A percentile compares a stretch with the other conserved stretches of the same genome.
Conservation (phyloP, 2,888 invertebrate species). For the Crepidodera aurea region DNA sequence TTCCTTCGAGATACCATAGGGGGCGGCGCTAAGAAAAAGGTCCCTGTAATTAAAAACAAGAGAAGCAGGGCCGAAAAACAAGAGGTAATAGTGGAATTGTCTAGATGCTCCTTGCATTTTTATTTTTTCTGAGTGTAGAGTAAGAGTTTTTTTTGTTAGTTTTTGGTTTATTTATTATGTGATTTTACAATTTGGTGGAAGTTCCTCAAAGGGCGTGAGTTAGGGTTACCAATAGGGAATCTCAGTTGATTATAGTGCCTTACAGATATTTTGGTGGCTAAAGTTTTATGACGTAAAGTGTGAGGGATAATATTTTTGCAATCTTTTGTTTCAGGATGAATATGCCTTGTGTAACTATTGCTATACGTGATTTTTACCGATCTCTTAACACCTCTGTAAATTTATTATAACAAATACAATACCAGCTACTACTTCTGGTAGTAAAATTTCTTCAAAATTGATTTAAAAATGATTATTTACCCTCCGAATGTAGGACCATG, state of each 20-base stretch:
- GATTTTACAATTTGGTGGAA: not conserved
- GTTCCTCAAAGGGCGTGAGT: not conserved
- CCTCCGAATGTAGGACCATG: constrained; percentile 71
- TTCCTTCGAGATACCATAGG: constrained; percentile 70
- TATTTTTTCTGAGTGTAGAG: constrained; percentile 25
- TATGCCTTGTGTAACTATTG: too few relatives aligned
- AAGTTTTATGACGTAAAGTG: too few relatives aligned
- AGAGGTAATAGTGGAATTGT: constrained; percentile 45
- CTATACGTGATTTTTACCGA: too few relatives aligned
- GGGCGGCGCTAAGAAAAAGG: constrained; percentile 61
- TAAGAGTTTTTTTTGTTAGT: not conserved
- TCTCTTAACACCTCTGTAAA: too few relatives aligned
- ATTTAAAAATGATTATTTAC: constrained; percentile 62
- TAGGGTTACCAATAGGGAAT: not conserved
- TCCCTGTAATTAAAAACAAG: constrained; percentile 40
- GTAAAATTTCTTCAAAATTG: too few relatives aligned
- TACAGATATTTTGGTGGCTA: too few relatives aligned
- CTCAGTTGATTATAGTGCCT: not conserved
- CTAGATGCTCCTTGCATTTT: constrained; percentile 25
- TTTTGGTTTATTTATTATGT: not conserved
- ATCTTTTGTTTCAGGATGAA: too few relatives aligned
- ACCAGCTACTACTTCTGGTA: too few relatives aligned
- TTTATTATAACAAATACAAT: too few relatives aligned
- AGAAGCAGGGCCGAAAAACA: constrained; percentile 40
- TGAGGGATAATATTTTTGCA: too few relatives aligned